Base-by-base conservation (phyloP, 2,797 vertebrate species). In the Anguilla anguilla region DNA sequence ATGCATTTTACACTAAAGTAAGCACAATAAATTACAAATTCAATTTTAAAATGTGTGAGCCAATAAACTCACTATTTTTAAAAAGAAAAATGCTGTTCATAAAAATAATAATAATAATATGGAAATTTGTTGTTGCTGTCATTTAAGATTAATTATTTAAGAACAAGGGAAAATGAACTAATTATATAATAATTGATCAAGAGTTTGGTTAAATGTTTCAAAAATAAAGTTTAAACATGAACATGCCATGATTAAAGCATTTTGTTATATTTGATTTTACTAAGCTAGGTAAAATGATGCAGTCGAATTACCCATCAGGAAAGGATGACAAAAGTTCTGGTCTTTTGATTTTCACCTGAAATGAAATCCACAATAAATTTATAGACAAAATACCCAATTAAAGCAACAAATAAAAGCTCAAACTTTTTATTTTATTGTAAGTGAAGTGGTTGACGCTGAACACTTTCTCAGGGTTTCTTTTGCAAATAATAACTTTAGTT, bases 311-410 rank as follows among this genome's bases (percentile, higher is more conserved):
- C 3, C 46, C 43, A 82, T 82, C 79, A 49, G 43, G 46, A 46
- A 51, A 82, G 19, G 79, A 82, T 82, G 43, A 46, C 43, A 49
- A 6, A 4, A 82, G 43, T 51, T 82, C 79, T n/a, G 46, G 79
- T 51, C 79, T 6, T 82, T 51, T 51, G 22, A 51, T 82, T 82
- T 51, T 82, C 79, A 82, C 79, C 79, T 82, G 79, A 25, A 82
- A 79, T 79, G 22, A 46, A 79, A 79, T 35, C 46, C 15, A 81
- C 10, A 77, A 31, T 17, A 82, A n/a, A 82, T 15, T 82, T 25
- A n/a, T 46, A 25, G 17, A 49, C 3, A 49, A 49, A 82, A 82
- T 49, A 10, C 13, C 28, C 51, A 22, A 82, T n/a, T 51, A 49
- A 9, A 81, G 6, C 22, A 82, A 82, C 22, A 51, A 46, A 43